Evolutionary conservation across 2,888 invertebrate genomes (phyloP).

Genomic region (Cheilosia urbana): DNA sequence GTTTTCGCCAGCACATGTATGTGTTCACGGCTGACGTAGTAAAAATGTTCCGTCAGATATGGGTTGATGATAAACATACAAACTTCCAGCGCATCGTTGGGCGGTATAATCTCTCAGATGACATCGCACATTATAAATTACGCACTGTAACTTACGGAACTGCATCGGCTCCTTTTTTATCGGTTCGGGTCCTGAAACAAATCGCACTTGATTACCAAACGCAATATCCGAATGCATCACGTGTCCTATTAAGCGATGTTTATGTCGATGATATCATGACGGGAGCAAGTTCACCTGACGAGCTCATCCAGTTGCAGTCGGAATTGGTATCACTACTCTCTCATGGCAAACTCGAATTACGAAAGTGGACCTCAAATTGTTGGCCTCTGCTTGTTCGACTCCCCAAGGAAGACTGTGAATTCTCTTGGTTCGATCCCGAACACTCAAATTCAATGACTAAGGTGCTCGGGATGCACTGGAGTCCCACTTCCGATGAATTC

Average conservation of each 20-base stretch:
- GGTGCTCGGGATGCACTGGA: too few relatives aligned
- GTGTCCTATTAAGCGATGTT: not conserved
- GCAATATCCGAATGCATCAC: not conserved
- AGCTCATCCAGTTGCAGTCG: slow-evolving; percentile 4
- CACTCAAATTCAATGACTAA: too few relatives aligned
- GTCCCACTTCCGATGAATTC: slow-evolving; percentile 11
- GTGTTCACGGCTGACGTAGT: not conserved
- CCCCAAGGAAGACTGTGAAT: too few relatives aligned
- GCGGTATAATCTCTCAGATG: too few relatives aligned
- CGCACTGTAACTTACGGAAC: too few relatives aligned
- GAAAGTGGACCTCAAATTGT: slow-evolving; percentile 30
- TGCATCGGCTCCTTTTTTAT: slow-evolving; percentile 56
- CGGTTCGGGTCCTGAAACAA: slow-evolving; percentile 61
- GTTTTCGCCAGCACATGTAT: too few relatives aligned
- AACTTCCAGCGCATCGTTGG: too few relatives aligned
- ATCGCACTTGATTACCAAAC: slow-evolving; percentile 47
- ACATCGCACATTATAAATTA: too few relatives aligned
- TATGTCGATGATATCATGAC: slow-evolving; percentile 27
- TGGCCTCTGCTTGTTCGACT: too few relatives aligned
- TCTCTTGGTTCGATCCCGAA: too few relatives aligned
- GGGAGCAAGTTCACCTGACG: slow-evolving; percentile 20
- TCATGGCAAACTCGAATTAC: slow-evolving; percentile 31
- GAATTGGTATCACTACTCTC: slow-evolving; percentile 28
- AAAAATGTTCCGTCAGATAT: slow-evolving; percentile 1
- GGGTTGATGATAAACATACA: too few relatives aligned